phyloP scores from a whole-genome alignment of 2,888 invertebrate species.

The Hofmannophila pseudospretella region DNA sequence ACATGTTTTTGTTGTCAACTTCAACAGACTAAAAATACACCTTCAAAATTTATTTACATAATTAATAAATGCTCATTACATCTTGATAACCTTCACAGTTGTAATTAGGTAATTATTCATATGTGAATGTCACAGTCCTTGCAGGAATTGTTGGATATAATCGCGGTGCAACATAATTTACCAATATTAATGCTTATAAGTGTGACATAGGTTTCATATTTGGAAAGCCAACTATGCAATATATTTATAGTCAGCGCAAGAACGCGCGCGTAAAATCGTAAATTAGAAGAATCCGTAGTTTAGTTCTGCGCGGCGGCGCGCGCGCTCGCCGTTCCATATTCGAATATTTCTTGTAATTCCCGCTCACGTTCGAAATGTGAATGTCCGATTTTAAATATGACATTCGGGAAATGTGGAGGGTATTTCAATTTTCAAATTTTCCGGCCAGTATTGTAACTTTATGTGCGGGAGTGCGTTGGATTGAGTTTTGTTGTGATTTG shows the following conservation, averaged over 20 bases:
- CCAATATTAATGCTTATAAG: no score
- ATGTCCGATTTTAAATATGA: background rate
- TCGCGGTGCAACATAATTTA: background rate
- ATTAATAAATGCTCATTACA: no score
- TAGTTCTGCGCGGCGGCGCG: slow-evolving; percentile 43
- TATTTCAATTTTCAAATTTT: background rate
- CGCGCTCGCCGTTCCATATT: slow-evolving; percentile 33
- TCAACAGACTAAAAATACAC: no score
- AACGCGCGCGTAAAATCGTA: slow-evolving; percentile 41
- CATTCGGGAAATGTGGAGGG: background rate
- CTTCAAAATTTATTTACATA: no score
- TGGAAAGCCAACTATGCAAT: slow-evolving; percentile 20
- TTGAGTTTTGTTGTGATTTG: background rate
- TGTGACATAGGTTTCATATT: background rate
- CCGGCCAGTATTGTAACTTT: background rate
- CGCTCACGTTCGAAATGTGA: background rate
- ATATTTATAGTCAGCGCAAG: slow-evolving; percentile 55
- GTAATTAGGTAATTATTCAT: background rate
- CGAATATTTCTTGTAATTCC: slow-evolving; percentile 7
- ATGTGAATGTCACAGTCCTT: background rate
- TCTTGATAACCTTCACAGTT: no score
- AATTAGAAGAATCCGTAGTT: slow-evolving; percentile 46
- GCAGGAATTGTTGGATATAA: background rate
- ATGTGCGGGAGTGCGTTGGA: slow-evolving; percentile 16
- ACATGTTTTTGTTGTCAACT: no score